Evolutionary conservation across 2,888 invertebrate species (phyloP), one percentile per base, ranked within the genome.

Genomic region (Leucoptera coffeella): DNA sequence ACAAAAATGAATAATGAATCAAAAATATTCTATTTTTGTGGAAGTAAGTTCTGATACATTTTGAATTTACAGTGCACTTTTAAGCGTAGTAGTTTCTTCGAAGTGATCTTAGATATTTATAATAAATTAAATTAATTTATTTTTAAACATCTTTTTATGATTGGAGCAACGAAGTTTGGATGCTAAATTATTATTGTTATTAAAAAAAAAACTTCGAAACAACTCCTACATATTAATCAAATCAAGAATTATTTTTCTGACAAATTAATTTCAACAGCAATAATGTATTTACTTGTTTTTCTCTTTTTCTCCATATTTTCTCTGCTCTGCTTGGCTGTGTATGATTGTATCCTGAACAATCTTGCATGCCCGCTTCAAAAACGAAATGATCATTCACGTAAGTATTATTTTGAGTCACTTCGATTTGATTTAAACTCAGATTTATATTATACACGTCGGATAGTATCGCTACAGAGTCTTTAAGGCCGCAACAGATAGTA

Each of bases 241-340:
- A 45, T 57, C 57, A 56, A 58, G 56, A 57, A 62, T 67, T 64
- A 56, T 64, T 67, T 62, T 67, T 64, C 56, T 51, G 49, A 60
- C 50, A 58, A 56, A 56, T 58, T 64, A 51, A 60, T 65, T 69
- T 64, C 47, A 50, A 62, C 57, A 56, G 65, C 69, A 67, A 67
- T 61, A 69, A 65, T 77, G 74, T 77, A 78, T 78, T 78, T 75
- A 78, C 76, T 78, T 77, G 71, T 71, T 73, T 72, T 80, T 78
- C 75, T 78, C 77, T 80, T 78, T 65, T 80, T 80, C 77, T 78
- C 74, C 77, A 79, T 80, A 74, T 77, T 76, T 81, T 79, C 78
- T 81, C 80, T 80, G 81, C 82, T 82, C 82, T 82, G 82, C 82
- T 83, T 83, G 80, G 75, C 80, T 80, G 80, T 81, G 80, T 80